Evolutionary conservation across 2,113 vertebrate genomes (phyloP), one percentile per base, ranked within the genome.

Genomic region (Microtus ochrogaster): DNA sequence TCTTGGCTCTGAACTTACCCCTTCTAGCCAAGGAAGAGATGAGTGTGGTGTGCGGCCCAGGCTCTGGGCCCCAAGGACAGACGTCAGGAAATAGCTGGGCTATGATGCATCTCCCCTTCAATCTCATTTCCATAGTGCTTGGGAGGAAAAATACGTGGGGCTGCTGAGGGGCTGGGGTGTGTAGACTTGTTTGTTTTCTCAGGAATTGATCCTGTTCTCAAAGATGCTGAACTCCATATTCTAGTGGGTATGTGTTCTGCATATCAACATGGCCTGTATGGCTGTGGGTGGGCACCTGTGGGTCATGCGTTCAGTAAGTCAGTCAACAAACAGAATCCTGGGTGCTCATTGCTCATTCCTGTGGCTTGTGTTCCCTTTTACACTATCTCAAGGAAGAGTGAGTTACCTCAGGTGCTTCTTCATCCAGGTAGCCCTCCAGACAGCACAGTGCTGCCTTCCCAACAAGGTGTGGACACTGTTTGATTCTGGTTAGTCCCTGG

Each of bases 21-120:
- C 39, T 70, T 95, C 95, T 72, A 92, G 97, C 92, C 97, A 74
- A 91, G 89, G 94, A 96, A 90, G 97, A 96, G 97, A 96, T 92
- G 93, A 94, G 52, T 39, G 39, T 1, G 22, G 58, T 17, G 52
- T 39, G 39, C 1, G 11, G 58, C 21, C 92, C 70, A n/a, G 89
- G 93, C 94, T 84, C 91, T 41, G 91, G 94, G 95, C 90, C 94
- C 1, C 72, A 13, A 74, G 61, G 92, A 93, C 79, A 94, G 89
- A 91, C n/a, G 82, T 95, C 97, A 97, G 97, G 97, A 97, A 96
- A 96, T 95, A 98, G 96, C 66, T 66, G 3, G 90, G 83, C 84
- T 52, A 63, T 98, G n/a, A 97, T 94, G 55, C 79, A 79, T 68
- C 94, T 92, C 91, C 72, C 65, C 16, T 92, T 91, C 78, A 16